Evolutionary conservation across 2,113 vertebrate genomes (phyloP), one percentile per base, ranked within the genome.

Genomic region (Poicephalus gulielmi): DNA sequence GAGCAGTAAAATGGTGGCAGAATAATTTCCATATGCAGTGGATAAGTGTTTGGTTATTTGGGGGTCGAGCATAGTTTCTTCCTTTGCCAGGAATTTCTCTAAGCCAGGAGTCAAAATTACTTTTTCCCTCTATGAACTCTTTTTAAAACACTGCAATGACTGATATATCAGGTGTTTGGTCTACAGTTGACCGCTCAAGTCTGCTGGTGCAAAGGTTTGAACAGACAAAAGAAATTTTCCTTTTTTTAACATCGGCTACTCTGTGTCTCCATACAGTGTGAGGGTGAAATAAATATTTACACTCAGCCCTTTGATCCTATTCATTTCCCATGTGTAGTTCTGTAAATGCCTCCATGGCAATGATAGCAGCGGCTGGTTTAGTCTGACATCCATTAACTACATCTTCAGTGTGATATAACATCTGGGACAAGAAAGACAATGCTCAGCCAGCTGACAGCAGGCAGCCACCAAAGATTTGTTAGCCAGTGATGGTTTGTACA

Each of bases 1-100:
- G 83, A 94, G 74, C 66, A 94, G 74, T 96, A 96, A 96, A 96
- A 94, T 84, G 92, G 80, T 85, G 94, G 95, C 86, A 95, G 83
- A 96, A 96, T 91, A 96, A 96, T 95, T 96, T 95, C 96, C 96
- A 96, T 90, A 95, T 70, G 82, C 35, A 77, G 59, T 91, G 67
- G 53, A 91, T 73, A 70, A 66, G 41, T 55, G 53, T 85, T 97
- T 80, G 88, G 43, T 85, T 97, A 84, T 92, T 50, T 89, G 92
- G 86, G 86, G 83, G 83, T 63, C 30, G 3, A 95, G 49, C 28
- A 69, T 17, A 92, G 44, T 76, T 96, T 84, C 69, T 92, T 88
- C 13, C 53, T 73, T 84, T 92, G 94, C 92, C 94, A 96, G 91
- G 78, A 94, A 91, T 91, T 92, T 97, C 50, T 92, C 37, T 59